A percentile compares a stretch with the other conserved stretches of the same genome.
Evolutionary conservation across 53 echinoderm and acorn worm species (phyloP).

Genomic region (Glandiceps talaboti): DNA sequence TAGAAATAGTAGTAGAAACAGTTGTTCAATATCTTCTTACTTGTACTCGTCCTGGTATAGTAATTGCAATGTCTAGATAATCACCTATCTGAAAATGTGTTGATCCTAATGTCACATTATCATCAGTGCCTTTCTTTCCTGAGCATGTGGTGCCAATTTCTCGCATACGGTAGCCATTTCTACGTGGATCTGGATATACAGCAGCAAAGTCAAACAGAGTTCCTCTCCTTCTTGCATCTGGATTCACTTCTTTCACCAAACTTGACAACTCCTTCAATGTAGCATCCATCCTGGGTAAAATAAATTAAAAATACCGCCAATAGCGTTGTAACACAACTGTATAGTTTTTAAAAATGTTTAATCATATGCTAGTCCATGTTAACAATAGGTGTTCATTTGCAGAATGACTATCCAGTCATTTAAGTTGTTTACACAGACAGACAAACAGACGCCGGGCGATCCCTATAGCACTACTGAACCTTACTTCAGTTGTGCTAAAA

Average conservation of each 20-base stretch:
- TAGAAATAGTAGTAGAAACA: no score
- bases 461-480: no score
- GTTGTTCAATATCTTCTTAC: not conserved
- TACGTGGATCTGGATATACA: slow-evolving; percentile 53
- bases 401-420: not conserved
- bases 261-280: slow-evolving; percentile 86
- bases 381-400: no score
- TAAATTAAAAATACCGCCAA: not conserved
- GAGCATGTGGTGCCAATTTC: slow-evolving; percentile 99
- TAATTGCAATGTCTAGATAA: slow-evolving; percentile 90
- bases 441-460: no score
- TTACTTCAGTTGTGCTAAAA: no score
- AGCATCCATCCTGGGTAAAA: slow-evolving; percentile 67
- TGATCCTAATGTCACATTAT: slow-evolving; percentile 44
- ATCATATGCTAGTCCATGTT: no score
- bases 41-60: slow-evolving; percentile 56
- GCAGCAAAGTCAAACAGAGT: slow-evolving; percentile 91
- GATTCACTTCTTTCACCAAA: slow-evolving; percentile 95
- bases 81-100: slow-evolving; percentile 77
- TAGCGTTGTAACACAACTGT: not conserved
- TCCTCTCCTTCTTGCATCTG: slow-evolving; percentile 77
- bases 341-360: no score
- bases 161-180: slow-evolving; percentile 51
- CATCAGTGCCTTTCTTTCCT: slow-evolving; percentile 87
- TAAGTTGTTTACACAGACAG: not conserved